Evolutionary conservation across 1,140 invertebrate species (phyloP).

Genomic region (Dinoponera quadriceps): DNA sequence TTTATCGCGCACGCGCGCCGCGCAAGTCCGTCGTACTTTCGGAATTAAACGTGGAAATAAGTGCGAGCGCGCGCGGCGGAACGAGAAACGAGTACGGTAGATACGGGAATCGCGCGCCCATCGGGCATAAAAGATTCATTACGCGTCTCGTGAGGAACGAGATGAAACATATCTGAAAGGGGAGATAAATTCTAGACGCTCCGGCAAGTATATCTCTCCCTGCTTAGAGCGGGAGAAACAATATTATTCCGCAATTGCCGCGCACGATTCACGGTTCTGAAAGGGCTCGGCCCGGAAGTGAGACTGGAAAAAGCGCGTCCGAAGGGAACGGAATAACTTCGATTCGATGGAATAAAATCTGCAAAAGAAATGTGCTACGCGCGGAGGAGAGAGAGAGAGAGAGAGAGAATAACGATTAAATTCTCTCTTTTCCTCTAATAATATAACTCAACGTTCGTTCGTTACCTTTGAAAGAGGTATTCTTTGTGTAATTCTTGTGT

Average conservation of each 20-base stretch:
- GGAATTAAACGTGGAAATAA: constrained; percentile 32
- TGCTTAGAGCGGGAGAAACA: not conserved
- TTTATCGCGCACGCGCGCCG: too few species aligned
- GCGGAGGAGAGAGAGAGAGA: too few species aligned
- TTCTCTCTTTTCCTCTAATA: constrained; percentile 20
- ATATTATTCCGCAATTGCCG: not conserved
- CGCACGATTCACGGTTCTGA: not conserved
- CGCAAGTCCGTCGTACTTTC: constrained; percentile 13
- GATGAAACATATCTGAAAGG: not conserved
- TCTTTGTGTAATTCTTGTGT: constrained; percentile 3
- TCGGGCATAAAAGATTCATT: constrained; percentile 32
- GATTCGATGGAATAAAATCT: constrained; percentile 13
- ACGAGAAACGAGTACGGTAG: constrained; percentile 6
- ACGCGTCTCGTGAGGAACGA: not conserved
- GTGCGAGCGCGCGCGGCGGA: not conserved
- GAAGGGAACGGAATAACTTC: constrained; percentile 24
- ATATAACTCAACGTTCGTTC: constrained; percentile 22
- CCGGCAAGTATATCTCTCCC: not conserved
- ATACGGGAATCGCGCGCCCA: too few species aligned
- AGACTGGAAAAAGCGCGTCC: not conserved
- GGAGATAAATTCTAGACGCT: not conserved
- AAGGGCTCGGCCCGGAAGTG: not conserved
- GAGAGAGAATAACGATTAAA: constrained; percentile 12
- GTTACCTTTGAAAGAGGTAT: constrained; percentile 28
- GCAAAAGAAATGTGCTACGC: not conserved